A percentile compares a stretch with the other conserved stretches of the same genome.
Conservation (phyloP, 1,140 invertebrate genomes). For the Drosophila carrolli region DNA sequence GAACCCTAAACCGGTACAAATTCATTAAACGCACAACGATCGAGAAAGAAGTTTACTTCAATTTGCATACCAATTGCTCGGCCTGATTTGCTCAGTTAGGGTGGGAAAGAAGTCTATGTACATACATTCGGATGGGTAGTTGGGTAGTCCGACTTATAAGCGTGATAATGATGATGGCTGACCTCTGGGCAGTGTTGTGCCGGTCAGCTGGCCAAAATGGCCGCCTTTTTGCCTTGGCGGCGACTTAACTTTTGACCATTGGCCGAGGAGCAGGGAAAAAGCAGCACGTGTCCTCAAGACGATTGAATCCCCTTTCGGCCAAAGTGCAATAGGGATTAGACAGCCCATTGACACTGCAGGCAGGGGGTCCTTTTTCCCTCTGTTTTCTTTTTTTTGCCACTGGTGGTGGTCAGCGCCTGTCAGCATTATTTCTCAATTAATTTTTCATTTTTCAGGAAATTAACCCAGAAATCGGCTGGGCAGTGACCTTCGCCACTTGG, state of each 20-base stretch:
- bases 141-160: constrained; percentile 61
- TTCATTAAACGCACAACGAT: constrained; percentile 70
- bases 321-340: constrained; percentile 60
- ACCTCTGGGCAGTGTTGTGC: constrained; percentile 52
- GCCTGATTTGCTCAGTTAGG: constrained; percentile 65
- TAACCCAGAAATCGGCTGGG: constrained; percentile 76
- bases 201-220: constrained; percentile 64
- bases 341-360: constrained; percentile 75
- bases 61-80: constrained; percentile 82
- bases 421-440: constrained; percentile 84
- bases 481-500: constrained; percentile 76
- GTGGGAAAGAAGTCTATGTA: neutral
- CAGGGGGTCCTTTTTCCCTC: constrained; percentile 55
- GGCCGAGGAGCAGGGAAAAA: constrained; percentile 33
- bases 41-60: constrained; percentile 60
- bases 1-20: constrained; percentile 43
- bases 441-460: constrained; percentile 83
- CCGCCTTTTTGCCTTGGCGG: constrained; percentile 34
- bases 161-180: constrained; percentile 84
- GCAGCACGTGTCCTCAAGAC: constrained; percentile 67
- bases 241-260: constrained; percentile 82
- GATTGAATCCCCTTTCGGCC: constrained; percentile 11
- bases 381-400: neutral
- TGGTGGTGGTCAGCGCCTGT: constrained; percentile 72
- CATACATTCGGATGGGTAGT: neutral